Evolutionary conservation across 1,140 invertebrate genomes (phyloP), one percentile per base, ranked within the genome.

Genomic region (Luehdorfia chinensis): DNA sequence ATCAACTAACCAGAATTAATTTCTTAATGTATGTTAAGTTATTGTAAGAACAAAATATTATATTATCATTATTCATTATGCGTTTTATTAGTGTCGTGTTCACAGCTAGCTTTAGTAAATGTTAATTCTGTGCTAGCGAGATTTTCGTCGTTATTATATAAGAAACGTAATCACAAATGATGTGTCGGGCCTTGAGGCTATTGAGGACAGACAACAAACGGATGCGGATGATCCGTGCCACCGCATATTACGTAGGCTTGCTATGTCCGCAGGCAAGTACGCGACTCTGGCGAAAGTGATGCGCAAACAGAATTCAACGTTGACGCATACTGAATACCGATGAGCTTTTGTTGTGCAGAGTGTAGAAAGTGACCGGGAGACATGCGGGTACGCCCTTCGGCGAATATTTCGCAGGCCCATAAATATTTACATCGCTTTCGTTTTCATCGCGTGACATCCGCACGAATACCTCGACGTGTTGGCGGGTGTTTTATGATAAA

Each of bases 381-480:
- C 58, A 79, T 79, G 67, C 77, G 75, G 80, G 80, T 69, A 76
- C 69, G 77, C 83, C 83, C 83, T 86, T 81, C 62, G 72, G 73
- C 66, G 66, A 74, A 80, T 75, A 81, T 76, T 83, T 76, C 70
- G 71, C 68, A 63, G 56, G 50, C 65, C 57, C 64, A 75, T 80
- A 77, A 80, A 83, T 77, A 83, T 77, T 80, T 62, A 74, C 63
- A 49, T 48, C 64, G 56, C 81, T 85, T 85, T 85, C 81, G 48
- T 81, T 85, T 83, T 83, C 77, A 67, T 70, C 74, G 66, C 69
- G 61, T 56, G 67, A 75, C 52, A 71, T 70, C 63, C 66, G 59
- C 53, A 49, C 43, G 52, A 41, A 34, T 48, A 63, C 61, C 53
- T 52, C 45, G 55, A 41, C 54, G 36, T 15, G 52, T 45, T 48